Evolutionary conservation across 2,113 vertebrate species (phyloP), one percentile per base, ranked within the genome.

Genomic region (Hyaena hyaena): DNA sequence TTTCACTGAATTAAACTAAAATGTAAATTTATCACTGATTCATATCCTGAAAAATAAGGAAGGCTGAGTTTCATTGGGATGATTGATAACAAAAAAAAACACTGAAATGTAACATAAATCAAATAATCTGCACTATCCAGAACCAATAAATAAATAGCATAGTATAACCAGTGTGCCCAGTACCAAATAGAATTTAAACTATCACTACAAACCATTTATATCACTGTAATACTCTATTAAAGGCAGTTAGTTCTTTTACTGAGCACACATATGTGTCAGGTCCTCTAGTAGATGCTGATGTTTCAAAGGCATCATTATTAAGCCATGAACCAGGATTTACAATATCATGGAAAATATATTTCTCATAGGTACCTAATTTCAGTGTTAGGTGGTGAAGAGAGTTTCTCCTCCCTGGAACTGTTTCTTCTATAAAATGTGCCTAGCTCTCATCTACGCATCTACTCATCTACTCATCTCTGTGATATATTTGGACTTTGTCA

Each of bases 1-100:
- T 73, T 50, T 15, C 69, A 89, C 0, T 17, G n/a, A 95, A 24
- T 91, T 89, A 74, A 65, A 53, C 8, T 24, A 5, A 74, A 66
- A 87, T 48, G 14, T 2, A 89, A 92, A 88, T 91, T 80, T 24
- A 68, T 87, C 28, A 79, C 0, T 81, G 79, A 86, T 26, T 95
- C 55, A 71, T 86, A 91, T 28, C 53, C 26, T 95, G 11, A 86
- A 94, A 94, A 83, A 92, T 39, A 97, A 88, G 16, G 16, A 77
- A 86, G 10, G 82, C 8, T 92, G 86, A 68, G 0, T 17, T 94
- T 9, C 16, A 73, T 92, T 74, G 66, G 4, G 2, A 71, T 81
- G 9, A 81, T 21, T 90, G 9, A 68, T 80, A 58, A 80, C 8
- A 85, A 66, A 26, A 4, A 4, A 15, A 66, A 69, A 73, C 77